Base-by-base conservation (phyloP, 2,113 vertebrate species). In the Nyctibius bracteatus region DNA sequence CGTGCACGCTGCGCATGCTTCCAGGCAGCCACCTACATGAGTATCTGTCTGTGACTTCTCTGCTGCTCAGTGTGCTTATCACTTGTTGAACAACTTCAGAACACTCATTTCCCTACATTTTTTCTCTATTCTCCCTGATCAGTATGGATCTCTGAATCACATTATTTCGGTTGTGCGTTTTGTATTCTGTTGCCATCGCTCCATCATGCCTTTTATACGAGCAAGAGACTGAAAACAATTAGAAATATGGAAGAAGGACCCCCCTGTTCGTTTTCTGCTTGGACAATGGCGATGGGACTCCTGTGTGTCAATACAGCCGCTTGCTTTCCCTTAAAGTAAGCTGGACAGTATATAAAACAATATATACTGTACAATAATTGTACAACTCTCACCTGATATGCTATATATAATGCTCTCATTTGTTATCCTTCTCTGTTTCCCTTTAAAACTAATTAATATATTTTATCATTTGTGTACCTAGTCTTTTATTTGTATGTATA, bases 1-100 rank as follows among this genome's bases (percentile, higher is more conserved):
- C 0, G 0, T 22, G 44, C 7, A 0, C 35, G 65, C 27, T 6
- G 18, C 3, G 1, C 8, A 12, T 55, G 30, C 67, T 71, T 84
- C 73, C 68, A 58, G 41, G 37, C 59, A 81, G 39, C 31, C 75
- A 15, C 51, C 15, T 30, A 20, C 30, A 3, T 4, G 1, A 43
- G n/a, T 10, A 24, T 24, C 28, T 31, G 8, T 33, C 24, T 27
- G 1, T 57, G 62, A 75, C 21, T 46, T 43, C 41, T 59, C 35
- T 61, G 21, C 54, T 65, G 39, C n/a, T 37, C 47, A 5, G 14
- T 1, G 1, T 59, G n/a, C 14, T 58, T 43, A 59, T 12, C 75
- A 54, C 3, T 9, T 71, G 19, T 30, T 24, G 6, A 86, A 37
- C 46, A 70, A 16, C 63, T 78, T 66, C 67, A 46, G 31, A 86